These are phyloP conservation scores for Sebastes minor DNA, from an alignment of 2,797 vertebrate genomes.

Conservation along the genomic window DNA sequence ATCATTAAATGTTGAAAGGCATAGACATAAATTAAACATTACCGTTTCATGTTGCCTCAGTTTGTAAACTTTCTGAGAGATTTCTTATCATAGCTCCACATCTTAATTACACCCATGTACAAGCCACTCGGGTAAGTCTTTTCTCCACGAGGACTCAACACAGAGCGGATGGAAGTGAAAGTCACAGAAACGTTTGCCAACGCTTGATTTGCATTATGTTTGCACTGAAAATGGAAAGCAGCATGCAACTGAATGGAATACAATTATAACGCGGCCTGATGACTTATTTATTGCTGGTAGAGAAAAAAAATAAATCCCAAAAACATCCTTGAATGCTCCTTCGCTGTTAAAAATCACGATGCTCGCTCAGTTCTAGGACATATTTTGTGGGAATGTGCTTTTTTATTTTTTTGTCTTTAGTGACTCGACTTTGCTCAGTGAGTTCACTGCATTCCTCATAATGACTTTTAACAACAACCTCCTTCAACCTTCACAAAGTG, in stretches of 20 bases:
- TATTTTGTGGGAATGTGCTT: background rate
- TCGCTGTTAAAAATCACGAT: background rate
- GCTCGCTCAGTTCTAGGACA: background rate
- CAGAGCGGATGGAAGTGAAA: constrained; percentile 10
- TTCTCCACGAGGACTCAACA: constrained; percentile 9
- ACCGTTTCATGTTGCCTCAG: constrained; percentile 44
- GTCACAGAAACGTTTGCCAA: constrained; percentile 18
- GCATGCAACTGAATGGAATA: background rate
- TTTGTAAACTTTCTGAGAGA: constrained; percentile 60
- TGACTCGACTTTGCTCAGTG: background rate
- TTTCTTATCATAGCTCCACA: constrained; percentile 31
- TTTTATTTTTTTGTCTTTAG: background rate
- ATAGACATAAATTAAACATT: constrained; percentile 68
- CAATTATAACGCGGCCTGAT: background rate
- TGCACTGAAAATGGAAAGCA: background rate
- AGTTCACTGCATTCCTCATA: background rate
- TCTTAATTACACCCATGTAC: constrained; percentile 58
- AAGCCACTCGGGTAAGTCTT: constrained; percentile 24
- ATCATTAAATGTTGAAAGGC: constrained; percentile 70
- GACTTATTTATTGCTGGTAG: constrained; percentile 12
- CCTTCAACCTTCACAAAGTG: background rate
- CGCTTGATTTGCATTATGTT: constrained; percentile 18
- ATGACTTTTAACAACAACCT: background rate
- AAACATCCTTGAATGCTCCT: background rate
- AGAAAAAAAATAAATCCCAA: background rate